These are phyloP conservation scores for Patella ulyssiponensis DNA, from an alignment of 2,888 invertebrate genomes.

Conservation along the genomic window DNA sequence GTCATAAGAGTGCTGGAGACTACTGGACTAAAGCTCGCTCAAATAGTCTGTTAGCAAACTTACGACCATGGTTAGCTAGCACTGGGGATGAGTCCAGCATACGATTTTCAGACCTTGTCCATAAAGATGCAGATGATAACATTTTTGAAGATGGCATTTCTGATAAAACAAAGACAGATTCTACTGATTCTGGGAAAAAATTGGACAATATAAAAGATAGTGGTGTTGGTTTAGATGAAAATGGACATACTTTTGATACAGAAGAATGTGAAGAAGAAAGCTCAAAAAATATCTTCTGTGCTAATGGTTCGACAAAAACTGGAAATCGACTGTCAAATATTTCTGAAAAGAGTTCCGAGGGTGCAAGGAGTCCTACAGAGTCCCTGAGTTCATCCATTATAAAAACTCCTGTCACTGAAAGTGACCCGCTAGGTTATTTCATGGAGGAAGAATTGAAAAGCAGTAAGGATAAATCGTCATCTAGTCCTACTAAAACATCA, in stretches of 20 bases:
- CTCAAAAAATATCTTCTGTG: not conserved
- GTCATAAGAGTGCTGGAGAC: slow-evolving; percentile 70
- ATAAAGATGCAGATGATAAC: slow-evolving; percentile 36
- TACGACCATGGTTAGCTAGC: slow-evolving; percentile 45
- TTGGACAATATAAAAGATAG: slow-evolving; percentile 50
- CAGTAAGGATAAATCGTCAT: not conserved
- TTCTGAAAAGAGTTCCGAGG: slow-evolving; percentile 8
- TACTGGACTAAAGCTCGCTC: slow-evolving; percentile 47
- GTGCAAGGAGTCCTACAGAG: slow-evolving; percentile 6
- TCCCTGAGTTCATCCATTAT: not conserved
- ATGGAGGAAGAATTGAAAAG: slow-evolving; percentile 18
- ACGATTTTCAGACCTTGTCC: slow-evolving; percentile 44
- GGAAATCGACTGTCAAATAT: not conserved
- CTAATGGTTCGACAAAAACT: not conserved
- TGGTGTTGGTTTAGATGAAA: slow-evolving; percentile 54
- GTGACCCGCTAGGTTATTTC: slow-evolving; percentile 92
- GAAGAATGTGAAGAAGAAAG: slow-evolving; percentile 13
- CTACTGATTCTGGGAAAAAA: slow-evolving; percentile 26
- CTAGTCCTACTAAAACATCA: slow-evolving; percentile 13
- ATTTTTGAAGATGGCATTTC: slow-evolving; percentile 34
- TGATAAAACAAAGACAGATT: slow-evolving; percentile 25
- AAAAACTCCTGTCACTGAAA: slow-evolving; percentile 89
- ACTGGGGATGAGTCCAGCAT: slow-evolving; percentile 40
- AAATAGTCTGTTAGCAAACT: slow-evolving; percentile 56
- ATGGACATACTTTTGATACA: slow-evolving; percentile 24